Evolutionary conservation across 1,140 invertebrate species (phyloP), one percentile per base, ranked within the genome.

Genomic region (Tribolium castaneum): DNA sequence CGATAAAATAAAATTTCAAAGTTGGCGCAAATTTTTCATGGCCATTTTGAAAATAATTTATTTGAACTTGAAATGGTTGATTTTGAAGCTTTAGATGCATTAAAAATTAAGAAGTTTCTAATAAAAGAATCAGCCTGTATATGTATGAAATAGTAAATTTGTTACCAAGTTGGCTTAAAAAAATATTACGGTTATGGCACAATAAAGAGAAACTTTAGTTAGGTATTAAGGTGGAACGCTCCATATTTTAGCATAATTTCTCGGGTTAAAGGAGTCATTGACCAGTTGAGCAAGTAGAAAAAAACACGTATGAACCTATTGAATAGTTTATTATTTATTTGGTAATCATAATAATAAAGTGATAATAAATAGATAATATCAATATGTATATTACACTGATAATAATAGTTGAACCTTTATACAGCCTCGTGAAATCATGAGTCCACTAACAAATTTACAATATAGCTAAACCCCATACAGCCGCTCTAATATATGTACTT

Each of bases 361-460:
- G 59, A 39, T 66, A 59, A 59, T 59, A 59, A 59, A 59, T 59
- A 59, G 54, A 22, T 59, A 66, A 66, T 66, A 66, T 66, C 59
- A 66, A n/a, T 45, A 45, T 45, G 10, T 62, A 62, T 62, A 34
- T 66, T 66, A 66, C 59, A 66, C 34, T 66, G 10, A 66, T 66
- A 35, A 35, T 66, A 39, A 35, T 59, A 59, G 10, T 59, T 66
- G 12, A 66, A 66, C 34, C 59, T 66, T 66, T 66, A 35, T 66
- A 66, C 59, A 66, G 45, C 35, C 13, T 66, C 30, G 59, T 66
- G 59, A 66, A 66, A 66, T 30, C 25, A 30, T 66, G 25, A 66
- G 35, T 66, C 59, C 59, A 66, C 59, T 66, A 66, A 66, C 59
- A 66, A 66, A 66, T 66, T 34, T 66, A 66, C 59, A 66, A 66